These are phyloP conservation scores for Drosophila mimica DNA, from an alignment of 2,888 invertebrate species.

Conservation along the genomic window DNA sequence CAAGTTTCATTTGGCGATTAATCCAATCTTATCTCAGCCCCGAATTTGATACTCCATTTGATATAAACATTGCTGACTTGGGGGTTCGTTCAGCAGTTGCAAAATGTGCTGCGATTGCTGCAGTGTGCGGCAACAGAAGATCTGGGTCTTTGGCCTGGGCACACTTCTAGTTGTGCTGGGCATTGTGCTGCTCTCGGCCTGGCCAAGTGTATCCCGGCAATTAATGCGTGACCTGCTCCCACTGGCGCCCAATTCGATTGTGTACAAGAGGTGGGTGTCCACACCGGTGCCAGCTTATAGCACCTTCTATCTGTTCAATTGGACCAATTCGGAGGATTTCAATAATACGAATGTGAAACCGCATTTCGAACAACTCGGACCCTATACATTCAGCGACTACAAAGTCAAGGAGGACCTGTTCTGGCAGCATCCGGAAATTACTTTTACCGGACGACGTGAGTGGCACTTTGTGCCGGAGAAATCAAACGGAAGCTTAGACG, in stretches of 20 bases:
- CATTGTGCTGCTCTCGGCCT: constrained; percentile 67
- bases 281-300: constrained; percentile 92
- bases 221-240: constrained; percentile 84
- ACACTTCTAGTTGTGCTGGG: constrained; percentile 65
- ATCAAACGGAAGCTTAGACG: constrained; percentile 89
- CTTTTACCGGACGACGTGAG: constrained; percentile 89
- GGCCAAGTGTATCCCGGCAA: constrained; percentile 73
- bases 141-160: constrained; percentile 78
- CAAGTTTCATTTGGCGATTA: constrained; percentile 6
- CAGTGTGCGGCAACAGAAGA: constrained; percentile 77
- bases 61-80: constrained; percentile 11
- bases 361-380: constrained; percentile 86
- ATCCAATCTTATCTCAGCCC: constrained; percentile 38
- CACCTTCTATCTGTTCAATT: constrained; percentile 90
- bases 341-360: constrained; percentile 86
- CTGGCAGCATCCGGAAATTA: constrained; percentile 89
- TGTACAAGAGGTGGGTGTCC: constrained; percentile 90
- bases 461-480: constrained; percentile 89
- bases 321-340: constrained; percentile 89
- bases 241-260: constrained; percentile 87
- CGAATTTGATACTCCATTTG: neutral
- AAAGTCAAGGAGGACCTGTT: constrained; percentile 85
- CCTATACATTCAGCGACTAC: constrained; percentile 87
- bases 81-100: constrained; percentile 28
- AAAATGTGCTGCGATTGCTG: constrained; percentile 82